Percentiles rank a stretch among this genome's conserved stretches.
Evolutionary conservation across 2,888 invertebrate species (phyloP).

Genomic region (Actias luna): DNA sequence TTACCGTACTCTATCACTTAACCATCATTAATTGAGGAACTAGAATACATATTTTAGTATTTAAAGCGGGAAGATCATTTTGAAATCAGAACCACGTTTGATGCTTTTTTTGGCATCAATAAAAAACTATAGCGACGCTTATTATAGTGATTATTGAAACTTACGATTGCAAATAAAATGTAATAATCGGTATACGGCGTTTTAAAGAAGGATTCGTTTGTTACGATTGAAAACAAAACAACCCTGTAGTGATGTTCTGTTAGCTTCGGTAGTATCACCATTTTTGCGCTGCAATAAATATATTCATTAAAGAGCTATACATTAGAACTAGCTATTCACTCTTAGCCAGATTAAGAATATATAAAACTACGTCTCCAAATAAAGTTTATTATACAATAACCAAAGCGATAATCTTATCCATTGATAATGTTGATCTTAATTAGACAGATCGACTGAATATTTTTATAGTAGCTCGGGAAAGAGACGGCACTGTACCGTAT

Average conservation of each 20-base stretch:
- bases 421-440: too few species aligned
- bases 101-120: too few species aligned
- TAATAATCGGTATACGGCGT: neutral
- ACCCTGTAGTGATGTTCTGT: neutral
- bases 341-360: neutral
- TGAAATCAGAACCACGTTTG: too few species aligned
- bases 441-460: too few species aligned
- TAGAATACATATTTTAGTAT: too few species aligned
- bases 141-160: neutral
- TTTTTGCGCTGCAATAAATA: neutral
- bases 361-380: neutral
- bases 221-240: neutral
- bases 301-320: neutral
- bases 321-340: neutral
- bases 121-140: too few species aligned
- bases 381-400: neutral
- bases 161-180: neutral
- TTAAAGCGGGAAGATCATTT: too few species aligned
- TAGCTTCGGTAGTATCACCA: neutral
- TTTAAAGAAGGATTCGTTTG: neutral
- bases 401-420: too few species aligned
- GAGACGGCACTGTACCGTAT: too few species aligned
- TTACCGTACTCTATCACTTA: too few species aligned
- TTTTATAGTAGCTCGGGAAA: too few species aligned
- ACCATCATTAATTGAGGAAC: too few species aligned